Percentiles rank a stretch among this genome's conserved stretches.
Conservation (phyloP, 2,797 vertebrate genomes). For the Anguilla anguilla region DNA sequence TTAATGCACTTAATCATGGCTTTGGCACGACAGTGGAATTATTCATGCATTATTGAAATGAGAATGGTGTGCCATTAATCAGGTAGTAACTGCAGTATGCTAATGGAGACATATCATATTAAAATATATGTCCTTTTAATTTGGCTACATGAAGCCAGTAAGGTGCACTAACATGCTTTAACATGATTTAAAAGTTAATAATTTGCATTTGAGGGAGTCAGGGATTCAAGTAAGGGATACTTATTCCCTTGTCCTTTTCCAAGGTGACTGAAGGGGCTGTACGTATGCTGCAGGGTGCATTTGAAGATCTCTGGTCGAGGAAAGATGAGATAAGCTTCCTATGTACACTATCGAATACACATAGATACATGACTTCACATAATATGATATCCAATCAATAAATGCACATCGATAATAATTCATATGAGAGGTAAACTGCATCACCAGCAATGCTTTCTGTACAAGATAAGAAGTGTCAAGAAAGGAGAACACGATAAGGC, state of each 20-base stretch:
- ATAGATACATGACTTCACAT: slow-evolving; percentile 9
- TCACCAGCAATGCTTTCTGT: slow-evolving; percentile 14
- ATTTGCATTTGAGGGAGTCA: slow-evolving; percentile 49
- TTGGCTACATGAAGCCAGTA: slow-evolving; percentile 49
- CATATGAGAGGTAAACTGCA: slow-evolving; percentile 15
- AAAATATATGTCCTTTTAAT: slow-evolving; percentile 72
- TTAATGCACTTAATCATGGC: slow-evolving; percentile 62
- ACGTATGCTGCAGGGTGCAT: neutral
- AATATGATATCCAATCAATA: slow-evolving; percentile 20
- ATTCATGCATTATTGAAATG: slow-evolving; percentile 73
- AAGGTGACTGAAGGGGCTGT: slow-evolving; percentile 46
- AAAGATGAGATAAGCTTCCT: neutral
- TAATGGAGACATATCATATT: slow-evolving; percentile 60
- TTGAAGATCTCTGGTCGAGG: neutral
- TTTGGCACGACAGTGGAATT: slow-evolving; percentile 61
- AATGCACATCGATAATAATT: slow-evolving; percentile 13
- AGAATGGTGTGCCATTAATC: slow-evolving; percentile 67
- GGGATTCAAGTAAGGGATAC: slow-evolving; percentile 43
- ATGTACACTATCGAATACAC: neutral
- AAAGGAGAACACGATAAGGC: slow-evolving; percentile 1
- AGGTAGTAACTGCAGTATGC: slow-evolving; percentile 58
- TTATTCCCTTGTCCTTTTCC: slow-evolving; percentile 19
- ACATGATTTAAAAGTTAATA: slow-evolving; percentile 55
- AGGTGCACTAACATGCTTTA: slow-evolving; percentile 53
- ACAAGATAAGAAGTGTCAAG: slow-evolving; percentile 12